phyloP scores from a whole-genome alignment of 2,797 vertebrate genomes.

The Pseudocheirus occidentalis region DNA sequence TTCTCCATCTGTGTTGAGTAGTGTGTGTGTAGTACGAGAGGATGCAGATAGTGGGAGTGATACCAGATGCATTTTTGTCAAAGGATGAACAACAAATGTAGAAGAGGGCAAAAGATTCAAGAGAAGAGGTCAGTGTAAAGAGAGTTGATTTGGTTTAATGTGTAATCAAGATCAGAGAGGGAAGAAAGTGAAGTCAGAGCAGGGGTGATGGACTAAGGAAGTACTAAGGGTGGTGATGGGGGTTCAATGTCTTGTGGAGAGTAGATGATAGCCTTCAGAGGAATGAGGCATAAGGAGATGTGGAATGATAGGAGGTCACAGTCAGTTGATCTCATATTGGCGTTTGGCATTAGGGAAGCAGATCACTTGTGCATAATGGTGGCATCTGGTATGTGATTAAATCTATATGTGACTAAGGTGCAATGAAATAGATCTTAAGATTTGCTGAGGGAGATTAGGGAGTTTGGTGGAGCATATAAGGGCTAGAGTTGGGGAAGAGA shows the following conservation, averaged over 20 bases:
- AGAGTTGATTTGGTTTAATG: background rate
- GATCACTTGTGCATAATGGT: background rate
- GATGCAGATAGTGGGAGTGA: background rate
- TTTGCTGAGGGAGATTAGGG: background rate
- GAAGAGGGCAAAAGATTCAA: background rate
- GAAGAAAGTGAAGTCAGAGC: background rate
- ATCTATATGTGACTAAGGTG: background rate
- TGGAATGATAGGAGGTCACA: background rate
- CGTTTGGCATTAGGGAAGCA: background rate
- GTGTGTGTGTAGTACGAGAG: background rate
- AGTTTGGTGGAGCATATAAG: background rate
- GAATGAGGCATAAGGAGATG: no score
- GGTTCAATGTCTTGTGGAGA: background rate
- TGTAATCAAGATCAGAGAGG: background rate
- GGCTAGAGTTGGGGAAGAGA: background rate
- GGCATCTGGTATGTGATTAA: background rate
- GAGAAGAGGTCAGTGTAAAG: background rate
- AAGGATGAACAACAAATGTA: background rate
- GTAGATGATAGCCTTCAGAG: background rate
- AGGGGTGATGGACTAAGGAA: background rate
- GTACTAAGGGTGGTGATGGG: background rate
- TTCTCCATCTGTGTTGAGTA: background rate
- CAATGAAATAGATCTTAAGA: background rate
- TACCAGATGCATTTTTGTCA: background rate
- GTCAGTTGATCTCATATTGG: background rate